These are phyloP conservation scores for Molossus molossus DNA, from an alignment of 2,797 vertebrate genomes.

Conservation along the genomic window DNA sequence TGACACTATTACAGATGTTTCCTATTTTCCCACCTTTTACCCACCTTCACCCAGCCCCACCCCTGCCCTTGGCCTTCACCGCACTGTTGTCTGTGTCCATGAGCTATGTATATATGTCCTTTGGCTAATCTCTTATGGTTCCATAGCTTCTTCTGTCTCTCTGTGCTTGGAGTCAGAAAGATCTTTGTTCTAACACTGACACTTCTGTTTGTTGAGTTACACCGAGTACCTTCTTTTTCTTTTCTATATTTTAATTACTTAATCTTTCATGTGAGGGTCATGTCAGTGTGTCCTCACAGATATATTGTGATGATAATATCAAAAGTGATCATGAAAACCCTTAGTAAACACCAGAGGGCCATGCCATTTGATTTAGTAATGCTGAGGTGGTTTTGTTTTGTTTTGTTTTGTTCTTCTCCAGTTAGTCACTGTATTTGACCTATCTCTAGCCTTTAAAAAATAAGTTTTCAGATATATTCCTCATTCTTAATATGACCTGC, in stretches of 20 bases:
- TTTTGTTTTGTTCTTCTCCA: constrained; percentile 65
- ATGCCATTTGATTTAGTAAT: constrained; percentile 65
- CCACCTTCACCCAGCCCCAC: too few species aligned
- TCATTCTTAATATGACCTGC: constrained; percentile 68
- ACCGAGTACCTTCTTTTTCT: constrained; percentile 49
- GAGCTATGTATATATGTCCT: too few species aligned
- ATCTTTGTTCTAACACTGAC: constrained; percentile 30
- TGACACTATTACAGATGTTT: too few species aligned
- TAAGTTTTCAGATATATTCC: constrained; percentile 70
- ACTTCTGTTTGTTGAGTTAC: constrained; percentile 57
- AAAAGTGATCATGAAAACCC: constrained; percentile 75
- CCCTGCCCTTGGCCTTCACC: too few species aligned
- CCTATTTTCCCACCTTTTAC: too few species aligned
- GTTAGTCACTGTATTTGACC: constrained; percentile 63
- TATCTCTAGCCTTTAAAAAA: constrained; percentile 76
- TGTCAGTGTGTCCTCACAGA: constrained; percentile 62
- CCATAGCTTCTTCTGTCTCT: not conserved
- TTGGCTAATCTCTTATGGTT: not conserved
- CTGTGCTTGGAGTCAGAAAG: constrained; percentile 39
- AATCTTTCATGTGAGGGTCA: constrained; percentile 65
- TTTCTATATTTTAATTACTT: constrained; percentile 72
- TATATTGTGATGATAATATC: constrained; percentile 65
- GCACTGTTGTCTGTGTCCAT: too few species aligned
- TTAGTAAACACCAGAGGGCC: constrained; percentile 57
- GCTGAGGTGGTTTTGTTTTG: not conserved